These are phyloP conservation scores for Ecdyonurus torrentis DNA, from an alignment of 2,888 invertebrate species.

Conservation along the genomic window DNA sequence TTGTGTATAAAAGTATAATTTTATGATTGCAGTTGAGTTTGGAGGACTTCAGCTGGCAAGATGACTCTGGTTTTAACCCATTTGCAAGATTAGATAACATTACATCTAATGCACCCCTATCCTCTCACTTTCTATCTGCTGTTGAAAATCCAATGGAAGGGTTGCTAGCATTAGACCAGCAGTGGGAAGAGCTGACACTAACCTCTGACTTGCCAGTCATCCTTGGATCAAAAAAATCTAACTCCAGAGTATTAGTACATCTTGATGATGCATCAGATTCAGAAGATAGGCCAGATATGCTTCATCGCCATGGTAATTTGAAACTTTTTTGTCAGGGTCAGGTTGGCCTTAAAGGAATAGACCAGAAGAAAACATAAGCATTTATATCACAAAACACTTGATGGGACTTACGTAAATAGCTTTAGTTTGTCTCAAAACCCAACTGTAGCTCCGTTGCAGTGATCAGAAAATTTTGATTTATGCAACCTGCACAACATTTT, in stretches of 20 bases:
- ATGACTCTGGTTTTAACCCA: constrained; percentile 22
- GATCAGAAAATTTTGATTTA: too few species aligned
- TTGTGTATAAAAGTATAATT: too few species aligned
- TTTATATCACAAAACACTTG: too few species aligned
- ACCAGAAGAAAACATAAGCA: too few species aligned
- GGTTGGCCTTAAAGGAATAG: too few species aligned
- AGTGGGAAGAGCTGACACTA: not conserved
- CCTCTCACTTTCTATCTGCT: constrained; percentile 39
- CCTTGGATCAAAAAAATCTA: not conserved
- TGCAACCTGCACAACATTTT: too few species aligned
- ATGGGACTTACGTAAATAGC: too few species aligned
- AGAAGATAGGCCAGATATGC: constrained; percentile 35
- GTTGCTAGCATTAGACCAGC: constrained; percentile 20
- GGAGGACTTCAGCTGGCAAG: constrained; percentile 38
- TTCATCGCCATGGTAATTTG: constrained; percentile 40
- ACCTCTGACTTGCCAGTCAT: not conserved
- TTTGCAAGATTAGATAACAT: constrained; percentile 28
- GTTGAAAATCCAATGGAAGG: constrained; percentile 41
- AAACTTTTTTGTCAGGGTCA: too few species aligned
- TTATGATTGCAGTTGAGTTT: constrained; percentile 28
- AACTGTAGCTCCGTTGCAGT: too few species aligned
- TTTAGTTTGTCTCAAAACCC: too few species aligned
- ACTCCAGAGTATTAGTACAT: not conserved
- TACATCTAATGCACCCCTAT: constrained; percentile 20
- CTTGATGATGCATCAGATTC: constrained; percentile 20